Evolutionary conservation across 1,140 invertebrate genomes (phyloP), one percentile per base, ranked within the genome.

Genomic region (Pteromalus puparum): DNA sequence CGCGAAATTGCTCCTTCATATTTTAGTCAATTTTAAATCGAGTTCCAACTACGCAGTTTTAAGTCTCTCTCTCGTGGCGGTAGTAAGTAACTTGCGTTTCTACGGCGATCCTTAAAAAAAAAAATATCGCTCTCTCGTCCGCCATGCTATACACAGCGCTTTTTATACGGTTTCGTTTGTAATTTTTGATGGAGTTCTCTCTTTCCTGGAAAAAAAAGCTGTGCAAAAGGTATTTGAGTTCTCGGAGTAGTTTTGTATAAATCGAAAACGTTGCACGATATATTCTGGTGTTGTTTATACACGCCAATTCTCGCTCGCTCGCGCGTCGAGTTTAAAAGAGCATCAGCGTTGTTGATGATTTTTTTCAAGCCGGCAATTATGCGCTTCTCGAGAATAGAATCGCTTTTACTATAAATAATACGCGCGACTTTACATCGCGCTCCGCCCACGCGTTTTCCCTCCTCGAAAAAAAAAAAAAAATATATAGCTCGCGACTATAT

Each of bases 21-120:
- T 61, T 61, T 61, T 61, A n/a, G 53, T n/a, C 53, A n/a, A 61
- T 61, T 61, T 61, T 61, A 61, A 61, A n/a, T 61, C 53, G 53
- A 53, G 48, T n/a, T n/a, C n/a, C n/a, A n/a, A n/a, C n/a, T n/a
- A n/a, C n/a, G n/a, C n/a, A 48, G 46, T 53, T 53, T 53, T 18
- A 53, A 53, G 48, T 18, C 53, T 61, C 53, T 6, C 18, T 48
- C 12, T 46, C 42, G 30, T 4, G 30, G 30, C n/a, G 30, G 30
- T 4, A 4, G 30, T 30, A 30, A 1, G 4, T 38, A 38, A n/a
- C n/a, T n/a, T n/a, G 53, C 5, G 2, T n/a, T n/a, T n/a, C 2
- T 18, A n/a, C 1, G 21, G 21, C 0, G 53, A 61, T 61, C 21
- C 53, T 61, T 21, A 21, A 21, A 7, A 61, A n/a, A 61, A 61